Percentiles rank a stretch among this genome's conserved stretches.
Evolutionary conservation across 2,888 invertebrate genomes (phyloP).

Genomic region (Apoderus coryli): DNA sequence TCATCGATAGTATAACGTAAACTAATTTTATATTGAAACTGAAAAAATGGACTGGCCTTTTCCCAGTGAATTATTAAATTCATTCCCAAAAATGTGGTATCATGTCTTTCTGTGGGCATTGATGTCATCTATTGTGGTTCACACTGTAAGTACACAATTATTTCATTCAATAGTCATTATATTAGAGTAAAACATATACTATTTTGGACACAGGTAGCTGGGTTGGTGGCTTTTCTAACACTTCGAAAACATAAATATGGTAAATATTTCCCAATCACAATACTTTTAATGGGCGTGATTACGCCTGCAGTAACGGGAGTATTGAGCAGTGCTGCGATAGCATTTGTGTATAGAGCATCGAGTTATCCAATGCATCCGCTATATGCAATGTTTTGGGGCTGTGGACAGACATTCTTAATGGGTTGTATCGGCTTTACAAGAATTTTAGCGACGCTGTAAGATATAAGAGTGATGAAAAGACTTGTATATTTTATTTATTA

Average conservation of each 20-base stretch:
- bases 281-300: constrained; percentile 79
- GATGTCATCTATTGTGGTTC: constrained; percentile 86
- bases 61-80: too few species aligned
- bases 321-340: constrained; percentile 81
- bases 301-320: constrained; percentile 80
- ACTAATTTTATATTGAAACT: too few species aligned
- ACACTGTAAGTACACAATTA: constrained; percentile 47
- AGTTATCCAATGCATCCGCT: constrained; percentile 79
- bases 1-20: too few species aligned
- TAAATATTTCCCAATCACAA: constrained; percentile 80
- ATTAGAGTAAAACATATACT: too few species aligned
- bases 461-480: too few species aligned
- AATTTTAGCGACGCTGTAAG: constrained; percentile 67
- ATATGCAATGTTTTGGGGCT: constrained; percentile 88
- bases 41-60: too few species aligned
- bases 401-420: constrained; percentile 81
- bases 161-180: too few species aligned
- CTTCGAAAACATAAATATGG: constrained; percentile 89
- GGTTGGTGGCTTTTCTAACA: constrained; percentile 79
- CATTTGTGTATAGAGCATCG: constrained; percentile 85
- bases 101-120: constrained; percentile 92
- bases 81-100: constrained; percentile 91
- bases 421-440: constrained; percentile 86
- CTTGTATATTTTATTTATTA: too few species aligned
- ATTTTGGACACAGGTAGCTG: constrained; percentile 72